Evolutionary conservation across 2,113 vertebrate species (phyloP).

Genomic region (Ictalurus furcatus): DNA sequence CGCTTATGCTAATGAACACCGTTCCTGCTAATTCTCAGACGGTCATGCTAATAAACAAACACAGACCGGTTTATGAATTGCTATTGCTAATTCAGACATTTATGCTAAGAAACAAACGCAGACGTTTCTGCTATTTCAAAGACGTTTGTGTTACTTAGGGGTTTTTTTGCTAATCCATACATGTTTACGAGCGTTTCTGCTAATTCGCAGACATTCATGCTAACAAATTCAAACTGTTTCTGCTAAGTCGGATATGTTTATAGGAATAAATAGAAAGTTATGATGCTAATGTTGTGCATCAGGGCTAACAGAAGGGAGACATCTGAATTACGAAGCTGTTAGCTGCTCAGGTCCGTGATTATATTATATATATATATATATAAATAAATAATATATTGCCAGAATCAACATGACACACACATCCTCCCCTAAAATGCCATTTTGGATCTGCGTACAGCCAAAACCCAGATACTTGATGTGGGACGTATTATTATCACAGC

Average conservation of each 20-base stretch:
- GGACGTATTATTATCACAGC: neutral
- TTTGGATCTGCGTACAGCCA: conserved; percentile 40
- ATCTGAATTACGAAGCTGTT: neutral
- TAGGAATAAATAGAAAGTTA: neutral
- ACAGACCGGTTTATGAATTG: too few relatives aligned
- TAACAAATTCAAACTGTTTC: too few relatives aligned
- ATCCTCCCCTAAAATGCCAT: conserved; percentile 50
- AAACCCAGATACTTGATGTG: neutral
- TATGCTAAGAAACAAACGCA: too few relatives aligned
- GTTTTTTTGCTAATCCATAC: neutral
- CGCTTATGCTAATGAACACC: too few relatives aligned
- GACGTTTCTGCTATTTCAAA: too few relatives aligned
- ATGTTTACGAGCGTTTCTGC: neutral
- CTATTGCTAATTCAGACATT: too few relatives aligned
- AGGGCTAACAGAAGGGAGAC: neutral
- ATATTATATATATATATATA: too few relatives aligned
- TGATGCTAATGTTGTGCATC: neutral
- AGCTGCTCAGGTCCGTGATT: conserved; percentile 20
- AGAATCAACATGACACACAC: conserved; percentile 42
- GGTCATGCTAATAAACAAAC: too few relatives aligned
- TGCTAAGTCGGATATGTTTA: neutral
- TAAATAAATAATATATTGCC: neutral
- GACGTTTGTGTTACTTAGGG: neutral
- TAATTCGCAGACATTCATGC: neutral
- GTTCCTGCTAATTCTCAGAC: too few relatives aligned